Conservation (phyloP, 2,113 vertebrate genomes). For the Cyphomyrus plagiostoma region DNA sequence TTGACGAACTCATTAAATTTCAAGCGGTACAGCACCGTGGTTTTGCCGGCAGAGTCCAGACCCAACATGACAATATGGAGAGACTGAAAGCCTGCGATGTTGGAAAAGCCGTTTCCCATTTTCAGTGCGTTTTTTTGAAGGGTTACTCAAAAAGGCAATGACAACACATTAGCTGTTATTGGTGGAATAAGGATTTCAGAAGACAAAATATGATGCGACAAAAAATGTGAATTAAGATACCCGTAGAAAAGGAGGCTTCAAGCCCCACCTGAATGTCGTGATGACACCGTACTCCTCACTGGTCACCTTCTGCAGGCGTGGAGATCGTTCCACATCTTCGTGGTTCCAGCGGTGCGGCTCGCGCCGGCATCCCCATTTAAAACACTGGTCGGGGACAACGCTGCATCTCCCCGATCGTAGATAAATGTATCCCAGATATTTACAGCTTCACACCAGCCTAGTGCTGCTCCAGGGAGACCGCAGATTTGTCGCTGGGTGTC, state of each 20-base stretch:
- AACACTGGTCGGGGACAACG: not conserved
- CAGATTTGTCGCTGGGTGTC: not conserved
- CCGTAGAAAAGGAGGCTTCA: conserved; percentile 3
- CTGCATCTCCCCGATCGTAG: not conserved
- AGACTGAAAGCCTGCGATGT: conserved; percentile 92
- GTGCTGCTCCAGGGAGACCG: not conserved
- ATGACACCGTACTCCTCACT: not conserved
- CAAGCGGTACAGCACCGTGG: conserved; percentile 86
- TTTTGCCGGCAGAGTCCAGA: conserved; percentile 92
- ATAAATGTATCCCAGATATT: not conserved
- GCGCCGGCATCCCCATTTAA: conserved; percentile 48
- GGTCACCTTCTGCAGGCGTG: conserved; percentile 34
- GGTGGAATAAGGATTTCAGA: not conserved
- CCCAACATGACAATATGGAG: conserved; percentile 96
- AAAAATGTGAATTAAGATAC: not conserved
- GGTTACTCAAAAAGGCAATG: conserved; percentile 1
- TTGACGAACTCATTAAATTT: conserved; percentile 98
- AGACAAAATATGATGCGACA: not conserved
- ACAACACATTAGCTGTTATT: not conserved
- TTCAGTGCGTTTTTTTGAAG: conserved; percentile 12
- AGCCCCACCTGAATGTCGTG: not conserved
- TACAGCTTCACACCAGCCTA: not conserved
- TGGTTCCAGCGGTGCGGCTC: conserved; percentile 32
- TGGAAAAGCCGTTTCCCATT: conserved; percentile 95
- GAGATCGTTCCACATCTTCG: conserved; percentile 28